Conservation (phyloP, 2,113 vertebrate genomes). For the Lepus americanus region DNA sequence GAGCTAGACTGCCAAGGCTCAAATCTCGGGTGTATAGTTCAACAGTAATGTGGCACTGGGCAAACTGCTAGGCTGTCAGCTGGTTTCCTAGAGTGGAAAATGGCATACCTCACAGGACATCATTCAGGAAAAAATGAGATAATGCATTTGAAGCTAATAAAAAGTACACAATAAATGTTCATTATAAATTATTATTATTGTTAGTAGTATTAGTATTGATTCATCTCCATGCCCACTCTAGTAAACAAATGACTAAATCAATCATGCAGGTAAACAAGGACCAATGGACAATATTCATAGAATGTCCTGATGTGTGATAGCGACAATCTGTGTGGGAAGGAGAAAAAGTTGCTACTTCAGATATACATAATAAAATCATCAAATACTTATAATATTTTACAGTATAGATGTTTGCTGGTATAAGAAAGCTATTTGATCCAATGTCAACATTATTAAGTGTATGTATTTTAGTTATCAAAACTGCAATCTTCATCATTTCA, state of each 20-base stretch:
- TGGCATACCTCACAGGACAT: rapidly evolving
- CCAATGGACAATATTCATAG: neutral
- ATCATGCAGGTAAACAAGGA: neutral
- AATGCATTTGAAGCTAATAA: neutral
- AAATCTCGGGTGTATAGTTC: neutral
- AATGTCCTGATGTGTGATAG: neutral
- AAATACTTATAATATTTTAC: neutral
- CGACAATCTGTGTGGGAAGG: neutral
- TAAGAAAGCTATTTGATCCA: neutral
- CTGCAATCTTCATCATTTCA: neutral
- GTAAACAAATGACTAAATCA: neutral
- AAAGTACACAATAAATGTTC: neutral
- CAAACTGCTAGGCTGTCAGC: neutral
- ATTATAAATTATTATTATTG: neutral
- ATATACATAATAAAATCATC: neutral
- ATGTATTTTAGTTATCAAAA: neutral
- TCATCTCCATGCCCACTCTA: neutral
- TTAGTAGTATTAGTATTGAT: neutral
- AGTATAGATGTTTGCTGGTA: neutral
- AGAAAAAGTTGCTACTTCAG: neutral
- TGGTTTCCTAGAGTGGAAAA: neutral
- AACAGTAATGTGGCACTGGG: neutral
- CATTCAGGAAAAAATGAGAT: neutral
- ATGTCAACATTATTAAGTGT: neutral
- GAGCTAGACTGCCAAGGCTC: neutral